Evolutionary conservation across 2,888 invertebrate species (phyloP).

Genomic region (Drosophila meridionalis): DNA sequence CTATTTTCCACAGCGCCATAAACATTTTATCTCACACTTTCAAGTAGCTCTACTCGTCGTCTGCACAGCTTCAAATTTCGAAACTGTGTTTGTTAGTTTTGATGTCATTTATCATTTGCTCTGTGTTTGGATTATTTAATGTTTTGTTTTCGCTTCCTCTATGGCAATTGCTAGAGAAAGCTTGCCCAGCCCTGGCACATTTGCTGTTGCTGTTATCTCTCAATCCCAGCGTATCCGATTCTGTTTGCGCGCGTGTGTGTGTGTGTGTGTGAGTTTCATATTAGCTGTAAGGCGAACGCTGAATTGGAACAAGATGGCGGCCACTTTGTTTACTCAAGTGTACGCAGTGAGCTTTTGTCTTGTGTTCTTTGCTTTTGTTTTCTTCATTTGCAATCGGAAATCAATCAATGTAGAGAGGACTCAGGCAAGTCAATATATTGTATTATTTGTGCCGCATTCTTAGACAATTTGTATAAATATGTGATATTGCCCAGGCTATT

Average conservation of each 20-base stretch:
- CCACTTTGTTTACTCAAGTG: slow-evolving; percentile 59
- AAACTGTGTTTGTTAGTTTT: slow-evolving; percentile 38
- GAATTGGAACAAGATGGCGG: slow-evolving; percentile 62
- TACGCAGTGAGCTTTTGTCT: slow-evolving; percentile 34
- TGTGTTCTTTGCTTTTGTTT: slow-evolving; percentile 19
- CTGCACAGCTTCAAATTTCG: slow-evolving; percentile 30
- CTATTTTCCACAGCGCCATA: slow-evolving; percentile 14
- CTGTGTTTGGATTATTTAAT: slow-evolving; percentile 61
- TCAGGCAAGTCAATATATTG: slow-evolving; percentile 30
- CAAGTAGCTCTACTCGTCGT: slow-evolving; percentile 21
- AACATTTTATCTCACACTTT: slow-evolving; percentile 20
- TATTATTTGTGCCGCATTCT: slow-evolving; percentile 8
- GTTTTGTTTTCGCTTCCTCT: slow-evolving; percentile 50
- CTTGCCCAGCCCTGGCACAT: slow-evolving; percentile 32
- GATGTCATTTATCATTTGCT: slow-evolving; percentile 56
- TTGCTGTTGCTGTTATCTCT: slow-evolving; percentile 37
- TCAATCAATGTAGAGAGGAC: slow-evolving; percentile 20
- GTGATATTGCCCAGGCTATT: slow-evolving; percentile 33
- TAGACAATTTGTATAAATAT: slow-evolving; percentile 13
- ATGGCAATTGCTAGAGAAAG: slow-evolving; percentile 42
- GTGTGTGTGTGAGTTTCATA: slow-evolving; percentile 21
- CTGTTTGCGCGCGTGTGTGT: slow-evolving; percentile 20
- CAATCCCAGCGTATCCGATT: slow-evolving; percentile 46
- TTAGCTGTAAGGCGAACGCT: slow-evolving; percentile 43
- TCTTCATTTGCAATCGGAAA: slow-evolving; percentile 25